Evolutionary conservation across 53 echinoderm and acorn worm genomes (phyloP), one percentile per base, ranked within the genome.

Genomic region (Zoroaster sp.): DNA sequence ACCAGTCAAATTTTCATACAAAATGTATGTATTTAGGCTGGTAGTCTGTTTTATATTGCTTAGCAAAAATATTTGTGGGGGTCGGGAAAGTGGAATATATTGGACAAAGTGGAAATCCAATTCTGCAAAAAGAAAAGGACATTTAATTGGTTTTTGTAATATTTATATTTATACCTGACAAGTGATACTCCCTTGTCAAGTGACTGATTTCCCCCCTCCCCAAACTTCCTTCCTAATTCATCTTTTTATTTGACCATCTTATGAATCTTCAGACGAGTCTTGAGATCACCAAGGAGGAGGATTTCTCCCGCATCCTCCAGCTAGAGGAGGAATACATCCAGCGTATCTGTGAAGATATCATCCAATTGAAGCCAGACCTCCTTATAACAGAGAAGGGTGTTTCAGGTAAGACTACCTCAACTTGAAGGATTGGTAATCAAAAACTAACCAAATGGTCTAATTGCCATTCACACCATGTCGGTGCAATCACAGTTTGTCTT

Each of bases 301-400:
- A 97, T 75, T 97, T 97, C 91, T 85, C 92, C 13, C 92, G 91
- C 71, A 97, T 97, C 65, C 83, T 97, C 28, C 97, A 97, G 89
- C 91, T 97, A 45, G 97, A 97, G 66, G 97, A 97, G 92, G 97
- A 97, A 45, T 97, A 94, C 59, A 82, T 97, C 80, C 94, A 97
- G 77, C 92, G 92, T 13, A 94, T 97, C 72, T 97, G 97, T 66
- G 87, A 72, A 1, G 97, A 97, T 17, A 83, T 97, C 74, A 97
- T 97, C 63, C 90, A 89, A 12, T 63, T 95, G 71, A 95, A 97
- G 79, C 97, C 97, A 68, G 95, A 95, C 76, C 75, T 97, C 3
- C 32, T 97, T 81, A 94, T 95, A 80, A 97, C 97, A 75, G 97
- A 97, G 89, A 97, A 97, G 80, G 97, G 97, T 36, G 89, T 97